phyloP scores from a whole-genome alignment of 2,888 invertebrate species.

The Pristionchus exspectatus region DNA sequence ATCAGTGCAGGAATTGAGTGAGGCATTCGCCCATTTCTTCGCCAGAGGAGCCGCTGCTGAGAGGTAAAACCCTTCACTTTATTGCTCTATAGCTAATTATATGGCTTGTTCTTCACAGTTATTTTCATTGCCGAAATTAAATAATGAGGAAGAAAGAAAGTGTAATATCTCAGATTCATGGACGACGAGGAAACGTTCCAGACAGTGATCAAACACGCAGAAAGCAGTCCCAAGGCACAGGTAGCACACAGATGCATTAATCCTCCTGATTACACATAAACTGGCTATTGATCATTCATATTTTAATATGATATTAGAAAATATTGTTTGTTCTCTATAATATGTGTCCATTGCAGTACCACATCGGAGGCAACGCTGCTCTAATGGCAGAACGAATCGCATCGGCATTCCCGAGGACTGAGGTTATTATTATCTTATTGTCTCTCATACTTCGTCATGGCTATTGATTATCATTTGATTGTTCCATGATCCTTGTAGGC shows the following conservation, averaged over 20 bases:
- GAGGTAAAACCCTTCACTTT: constrained; percentile 68
- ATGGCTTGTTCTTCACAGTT: too few relatives aligned
- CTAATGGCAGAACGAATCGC: constrained; percentile 80
- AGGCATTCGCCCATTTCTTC: constrained; percentile 80
- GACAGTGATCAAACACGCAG: constrained; percentile 67
- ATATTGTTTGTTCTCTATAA: too few relatives aligned
- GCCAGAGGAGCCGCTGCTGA: constrained; percentile 80
- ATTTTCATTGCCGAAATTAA: too few relatives aligned
- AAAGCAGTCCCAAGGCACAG: constrained; percentile 64
- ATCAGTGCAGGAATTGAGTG: constrained; percentile 79
- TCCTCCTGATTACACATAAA: constrained; percentile 25
- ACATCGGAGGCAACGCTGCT: constrained; percentile 81
- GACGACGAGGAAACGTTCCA: constrained; percentile 72
- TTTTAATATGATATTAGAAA: not conserved
- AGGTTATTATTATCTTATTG: constrained; percentile 69
- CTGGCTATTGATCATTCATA: not conserved
- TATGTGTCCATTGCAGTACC: constrained; percentile 73
- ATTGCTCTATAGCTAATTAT: too few relatives aligned
- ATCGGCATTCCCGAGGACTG: constrained; percentile 79
- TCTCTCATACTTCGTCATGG: not conserved
- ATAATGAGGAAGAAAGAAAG: too few relatives aligned
- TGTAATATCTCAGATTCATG: constrained; percentile 66
- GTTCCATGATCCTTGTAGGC: constrained; percentile 74
- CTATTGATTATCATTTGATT: not conserved
- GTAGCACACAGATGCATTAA: constrained; percentile 51